Percentiles rank a stretch among this genome's conserved stretches.
Conservation (phyloP, 2,113 vertebrate genomes). For the Helogale parvula region DNA sequence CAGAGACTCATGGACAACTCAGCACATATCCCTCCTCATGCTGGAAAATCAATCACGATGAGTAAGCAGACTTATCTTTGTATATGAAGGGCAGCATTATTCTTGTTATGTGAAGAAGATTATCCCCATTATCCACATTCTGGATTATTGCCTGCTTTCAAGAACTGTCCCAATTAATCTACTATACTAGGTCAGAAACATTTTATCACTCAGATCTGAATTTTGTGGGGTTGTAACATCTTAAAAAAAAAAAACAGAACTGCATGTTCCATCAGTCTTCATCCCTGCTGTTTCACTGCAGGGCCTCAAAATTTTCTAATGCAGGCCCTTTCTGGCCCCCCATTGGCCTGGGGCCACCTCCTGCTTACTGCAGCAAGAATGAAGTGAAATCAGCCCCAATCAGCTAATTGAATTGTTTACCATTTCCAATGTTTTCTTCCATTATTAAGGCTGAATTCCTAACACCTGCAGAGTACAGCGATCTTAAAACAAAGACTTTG, state of each 20-base stretch:
- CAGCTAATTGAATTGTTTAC: conserved; percentile 50
- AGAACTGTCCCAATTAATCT: conserved; percentile 55
- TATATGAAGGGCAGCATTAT: conserved; percentile 69
- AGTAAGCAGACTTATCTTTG: conserved; percentile 69
- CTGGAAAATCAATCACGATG: conserved; percentile 64
- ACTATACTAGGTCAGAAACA: conserved; percentile 29
- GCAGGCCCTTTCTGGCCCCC: neutral
- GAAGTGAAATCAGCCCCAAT: conserved; percentile 41
- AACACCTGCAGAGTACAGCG: conserved; percentile 15
- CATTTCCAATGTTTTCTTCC: conserved; percentile 40
- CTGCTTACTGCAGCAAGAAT: conserved; percentile 31
- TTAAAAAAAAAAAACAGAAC: neutral
- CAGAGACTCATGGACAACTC: conserved; percentile 50
- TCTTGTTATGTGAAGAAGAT: conserved; percentile 68
- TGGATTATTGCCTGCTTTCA: conserved; percentile 58
- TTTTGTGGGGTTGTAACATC: neutral
- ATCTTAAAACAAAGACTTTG: conserved; percentile 13
- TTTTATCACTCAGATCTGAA: conserved; percentile 32
- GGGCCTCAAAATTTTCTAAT: conserved; percentile 39
- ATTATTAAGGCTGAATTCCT: conserved; percentile 52
- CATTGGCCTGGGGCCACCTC: neutral
- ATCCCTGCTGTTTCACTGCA: neutral
- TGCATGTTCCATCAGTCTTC: neutral
- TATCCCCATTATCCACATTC: conserved; percentile 62
- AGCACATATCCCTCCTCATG: conserved; percentile 56